Percentiles rank a stretch among this genome's conserved stretches.
Conservation (phyloP, 2,113 vertebrate species). For the Helogale parvula region DNA sequence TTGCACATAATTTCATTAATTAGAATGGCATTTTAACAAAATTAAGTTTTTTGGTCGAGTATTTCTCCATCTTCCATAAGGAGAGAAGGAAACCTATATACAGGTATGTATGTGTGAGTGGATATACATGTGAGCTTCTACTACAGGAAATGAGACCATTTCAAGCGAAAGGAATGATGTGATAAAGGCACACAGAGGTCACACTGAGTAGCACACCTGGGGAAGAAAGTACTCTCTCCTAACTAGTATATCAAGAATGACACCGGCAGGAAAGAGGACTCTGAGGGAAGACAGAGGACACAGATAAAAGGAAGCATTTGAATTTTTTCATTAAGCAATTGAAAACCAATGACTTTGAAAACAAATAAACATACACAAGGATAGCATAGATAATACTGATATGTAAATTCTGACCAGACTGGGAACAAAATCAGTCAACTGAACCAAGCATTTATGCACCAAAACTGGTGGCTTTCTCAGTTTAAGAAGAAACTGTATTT, state of each 20-base stretch:
- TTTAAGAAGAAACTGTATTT: not conserved
- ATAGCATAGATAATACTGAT: not conserved
- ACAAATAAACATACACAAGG: not conserved
- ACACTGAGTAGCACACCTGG: not conserved
- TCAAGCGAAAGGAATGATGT: not conserved
- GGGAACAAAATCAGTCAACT: not conserved
- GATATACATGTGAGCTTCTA: not conserved
- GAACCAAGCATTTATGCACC: not conserved
- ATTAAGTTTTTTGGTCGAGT: not conserved
- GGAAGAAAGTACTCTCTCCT: not conserved
- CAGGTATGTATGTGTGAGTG: not conserved
- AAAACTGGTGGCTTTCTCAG: not conserved
- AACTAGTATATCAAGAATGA: not conserved
- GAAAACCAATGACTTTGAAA: not conserved
- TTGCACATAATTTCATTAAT: not conserved
- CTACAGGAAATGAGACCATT: not conserved
- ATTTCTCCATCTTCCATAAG: not conserved
- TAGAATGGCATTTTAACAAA: not conserved
- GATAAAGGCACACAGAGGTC: not conserved
- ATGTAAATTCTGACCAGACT: not conserved
- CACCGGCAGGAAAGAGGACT: not conserved
- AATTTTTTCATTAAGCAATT: not conserved
- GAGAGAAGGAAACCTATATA: not conserved
- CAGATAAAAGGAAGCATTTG: not conserved
- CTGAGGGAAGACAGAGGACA: not conserved